Percentiles rank a stretch among this genome's conserved stretches.
These are phyloP conservation scores for Anthophora plumipes DNA, from an alignment of 2,888 invertebrate species.

Conservation along the genomic window DNA sequence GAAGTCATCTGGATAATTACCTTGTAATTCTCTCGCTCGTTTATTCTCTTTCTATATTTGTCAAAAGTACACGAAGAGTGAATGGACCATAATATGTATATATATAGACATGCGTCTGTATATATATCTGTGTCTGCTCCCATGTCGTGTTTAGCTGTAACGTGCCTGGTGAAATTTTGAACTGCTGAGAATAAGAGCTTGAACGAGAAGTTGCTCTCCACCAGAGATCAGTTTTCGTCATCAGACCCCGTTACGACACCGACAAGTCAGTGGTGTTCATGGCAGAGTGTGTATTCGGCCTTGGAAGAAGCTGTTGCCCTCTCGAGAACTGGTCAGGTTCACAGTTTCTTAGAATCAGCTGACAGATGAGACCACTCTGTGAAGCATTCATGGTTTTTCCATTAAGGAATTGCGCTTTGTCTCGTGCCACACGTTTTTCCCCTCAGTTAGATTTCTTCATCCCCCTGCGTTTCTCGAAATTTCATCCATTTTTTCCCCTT, in stretches of 20 bases:
- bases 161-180: slow-evolving; percentile 7
- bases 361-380: slow-evolving; percentile 60
- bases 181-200: background rate
- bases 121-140: too few species aligned
- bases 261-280: slow-evolving; percentile 38
- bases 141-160: slow-evolving; percentile 2
- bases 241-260: slow-evolving; percentile 47
- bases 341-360: slow-evolving; percentile 68
- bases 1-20: slow-evolving; percentile 38
- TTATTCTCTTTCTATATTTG: background rate
- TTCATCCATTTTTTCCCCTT: background rate
- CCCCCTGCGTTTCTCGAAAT: background rate
- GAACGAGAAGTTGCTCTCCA: slow-evolving; percentile 27
- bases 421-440: slow-evolving; percentile 11
- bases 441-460: background rate
- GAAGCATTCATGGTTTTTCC: slow-evolving; percentile 46
- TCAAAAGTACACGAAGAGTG: background rate
- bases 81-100: background rate
- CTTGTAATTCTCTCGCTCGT: slow-evolving; percentile 15
- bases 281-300: slow-evolving; percentile 39
- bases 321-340: slow-evolving; percentile 63
- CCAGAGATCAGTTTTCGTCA: slow-evolving; percentile 67
- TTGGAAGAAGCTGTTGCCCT: slow-evolving; percentile 69
- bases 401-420: slow-evolving; percentile 34
- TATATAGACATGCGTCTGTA: too few species aligned